Base-by-base conservation (phyloP, 2,888 invertebrate genomes). In the Rhingia campestris region DNA sequence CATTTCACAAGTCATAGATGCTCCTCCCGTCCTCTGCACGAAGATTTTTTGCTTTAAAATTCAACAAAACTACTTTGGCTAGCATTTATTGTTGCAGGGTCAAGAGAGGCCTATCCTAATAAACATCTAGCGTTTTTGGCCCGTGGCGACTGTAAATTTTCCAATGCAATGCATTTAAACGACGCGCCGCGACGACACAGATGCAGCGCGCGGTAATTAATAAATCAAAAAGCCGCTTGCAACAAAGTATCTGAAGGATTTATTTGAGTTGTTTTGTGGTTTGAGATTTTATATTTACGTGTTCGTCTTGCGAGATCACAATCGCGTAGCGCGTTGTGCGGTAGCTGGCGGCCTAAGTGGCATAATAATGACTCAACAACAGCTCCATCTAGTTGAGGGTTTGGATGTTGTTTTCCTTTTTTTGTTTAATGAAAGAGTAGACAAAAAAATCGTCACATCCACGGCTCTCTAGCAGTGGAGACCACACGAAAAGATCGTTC, bases 361-460 rank as follows among this genome's bases (percentile, higher is more conserved):
- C 73, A 82, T 82, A 77, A 81, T 76, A 81, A 70, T 80, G 84
- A 80, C 84, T 80, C 84, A 75, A 84, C 79, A 84, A 80, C 84
- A 75, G 84, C 75, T 84, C 84, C 80, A 84, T 80, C 84, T 80
- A 77, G 77, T 63, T 70, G 59, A 56, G 51, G 53, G 45, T 12
- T 32, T 22, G 54, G 12, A 4, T 49, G n/a, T 56, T 12, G 41
- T 49, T 61, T 61, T 61, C 22, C 64, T 69, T 66, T 63, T 73
- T 39, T 67, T 10, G 14, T n/a, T 73, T 45, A 58, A 14, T 9
- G 51, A 33, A 35, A 12, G 32, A 63, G 30, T 35, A 33, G 37
- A 63, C n/a, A 43, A 66, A 53, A 53, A 79, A 47, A 58, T 67
- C 54, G 63, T 74, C 64, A 49, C 61, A 72, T 69, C 32, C 22